Evolutionary conservation across 2,888 invertebrate genomes (phyloP).

Genomic region (Drosophila incognita): DNA sequence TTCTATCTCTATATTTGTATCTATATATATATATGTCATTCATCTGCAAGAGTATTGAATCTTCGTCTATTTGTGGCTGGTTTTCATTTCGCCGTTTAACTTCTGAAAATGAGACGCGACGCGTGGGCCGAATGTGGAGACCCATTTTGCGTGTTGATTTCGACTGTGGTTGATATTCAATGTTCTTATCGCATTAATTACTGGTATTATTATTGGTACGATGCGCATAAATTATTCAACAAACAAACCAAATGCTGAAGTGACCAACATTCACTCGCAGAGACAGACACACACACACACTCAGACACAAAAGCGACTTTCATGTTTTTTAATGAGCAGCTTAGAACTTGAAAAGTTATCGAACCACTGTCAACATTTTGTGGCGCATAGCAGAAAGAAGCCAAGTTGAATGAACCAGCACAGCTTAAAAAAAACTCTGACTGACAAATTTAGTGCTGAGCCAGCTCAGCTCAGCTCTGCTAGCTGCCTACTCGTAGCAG

Average conservation of each 20-base stretch:
- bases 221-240: slow-evolving; percentile 66
- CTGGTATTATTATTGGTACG: slow-evolving; percentile 63
- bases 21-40: background rate
- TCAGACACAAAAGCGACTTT: slow-evolving; percentile 39
- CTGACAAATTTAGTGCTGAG: slow-evolving; percentile 30
- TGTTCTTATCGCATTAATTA: slow-evolving; percentile 61
- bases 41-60: background rate
- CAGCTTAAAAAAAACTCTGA: slow-evolving; percentile 34
- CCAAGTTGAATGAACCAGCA: slow-evolving; percentile 66
- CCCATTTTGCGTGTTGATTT: slow-evolving; percentile 44
- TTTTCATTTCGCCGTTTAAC: slow-evolving; percentile 13
- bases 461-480: slow-evolving; percentile 2
- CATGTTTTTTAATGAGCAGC: slow-evolving; percentile 46
- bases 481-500: slow-evolving; percentile 9
- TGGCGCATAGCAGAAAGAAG: slow-evolving; percentile 14
- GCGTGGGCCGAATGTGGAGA: slow-evolving; percentile 43
- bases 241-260: slow-evolving; percentile 48
- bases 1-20: background rate
- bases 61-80: background rate
- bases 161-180: slow-evolving; percentile 22
- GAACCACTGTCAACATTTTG: slow-evolving; percentile 11
- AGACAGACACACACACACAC: no score
- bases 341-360: slow-evolving; percentile 11
- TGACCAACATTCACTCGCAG: slow-evolving; percentile 38
- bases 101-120: slow-evolving; percentile 32